Percentiles rank a stretch among this genome's conserved stretches.
Conservation (phyloP, 2,888 invertebrate genomes). For the Zele albiditarsus region DNA sequence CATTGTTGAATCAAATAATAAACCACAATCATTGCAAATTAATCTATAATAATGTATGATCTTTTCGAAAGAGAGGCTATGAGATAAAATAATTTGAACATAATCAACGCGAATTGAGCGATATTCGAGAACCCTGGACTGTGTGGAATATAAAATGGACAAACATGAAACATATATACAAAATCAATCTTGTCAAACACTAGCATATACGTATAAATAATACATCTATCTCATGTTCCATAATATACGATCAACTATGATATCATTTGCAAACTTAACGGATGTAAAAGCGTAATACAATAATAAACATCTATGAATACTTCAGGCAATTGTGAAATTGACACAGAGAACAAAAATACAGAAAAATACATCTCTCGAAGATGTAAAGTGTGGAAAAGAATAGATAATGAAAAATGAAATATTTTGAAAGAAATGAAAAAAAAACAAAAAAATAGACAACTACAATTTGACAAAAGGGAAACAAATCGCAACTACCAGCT, state of each 20-base stretch:
- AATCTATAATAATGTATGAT: not conserved
- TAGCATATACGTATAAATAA: constrained; percentile 31
- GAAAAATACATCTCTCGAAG: constrained; percentile 3
- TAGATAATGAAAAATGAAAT: not conserved
- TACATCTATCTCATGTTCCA: not conserved
- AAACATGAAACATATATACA: constrained; percentile 21
- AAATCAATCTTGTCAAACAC: constrained; percentile 29
- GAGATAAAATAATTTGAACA: not conserved
- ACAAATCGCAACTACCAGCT: constrained; percentile 51
- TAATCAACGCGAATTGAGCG: not conserved
- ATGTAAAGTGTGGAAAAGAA: not conserved
- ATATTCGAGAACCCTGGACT: constrained; percentile 29
- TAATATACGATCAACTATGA: not conserved
- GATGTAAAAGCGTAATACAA: constrained; percentile 15
- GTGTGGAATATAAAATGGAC: constrained; percentile 36
- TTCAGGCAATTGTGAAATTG: constrained; percentile 1
- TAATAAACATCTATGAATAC: constrained; percentile 21
- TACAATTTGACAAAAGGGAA: constrained; percentile 42
- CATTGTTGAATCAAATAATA: constrained; percentile 15
- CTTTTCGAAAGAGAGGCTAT: constrained; percentile 36
- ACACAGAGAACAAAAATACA: constrained; percentile 12
- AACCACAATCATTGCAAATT: not conserved
- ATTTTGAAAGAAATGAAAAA: constrained; percentile 7
- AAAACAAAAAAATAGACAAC: constrained; percentile 21
- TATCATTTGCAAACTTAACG: constrained; percentile 13